These are phyloP conservation scores for Dasyurus viverrinus DNA, from an alignment of 2,113 vertebrate species.

Conservation along the genomic window DNA sequence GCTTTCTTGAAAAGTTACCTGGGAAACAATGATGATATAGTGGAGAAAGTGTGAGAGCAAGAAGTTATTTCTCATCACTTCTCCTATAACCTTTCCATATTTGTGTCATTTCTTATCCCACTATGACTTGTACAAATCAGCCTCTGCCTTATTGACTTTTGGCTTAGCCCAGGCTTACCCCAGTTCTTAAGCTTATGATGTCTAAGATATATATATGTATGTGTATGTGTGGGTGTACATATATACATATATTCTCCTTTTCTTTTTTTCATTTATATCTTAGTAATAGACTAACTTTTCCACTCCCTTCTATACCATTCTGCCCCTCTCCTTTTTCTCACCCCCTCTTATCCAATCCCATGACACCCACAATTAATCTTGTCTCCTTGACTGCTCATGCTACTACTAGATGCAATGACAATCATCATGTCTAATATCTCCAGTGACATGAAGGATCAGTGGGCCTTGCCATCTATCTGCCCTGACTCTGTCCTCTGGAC, in stretches of 20 bases:
- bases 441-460: not conserved
- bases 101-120: not conserved
- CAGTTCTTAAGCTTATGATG: not conserved
- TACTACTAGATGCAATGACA: not conserved
- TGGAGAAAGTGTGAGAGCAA: not conserved
- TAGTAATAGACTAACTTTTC: not conserved
- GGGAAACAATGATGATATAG: not conserved
- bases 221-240: no score
- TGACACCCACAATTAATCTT: not conserved
- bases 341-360: not conserved
- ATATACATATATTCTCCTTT: not conserved
- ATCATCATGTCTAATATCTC: not conserved
- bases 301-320: not conserved
- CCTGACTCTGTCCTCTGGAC: not conserved
- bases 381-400: not conserved
- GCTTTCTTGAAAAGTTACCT: not conserved
- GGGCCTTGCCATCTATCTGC: not conserved
- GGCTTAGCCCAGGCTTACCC: not conserved
- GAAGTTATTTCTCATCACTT: not conserved
- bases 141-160: conserved; percentile 17
- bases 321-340: not conserved
- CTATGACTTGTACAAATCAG: not conserved
- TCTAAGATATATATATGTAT: not conserved
- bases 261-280: not conserved
- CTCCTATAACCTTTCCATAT: not conserved